Base-by-base conservation (phyloP, 2,888 invertebrate species). In the Lasioglossum calceatum region DNA sequence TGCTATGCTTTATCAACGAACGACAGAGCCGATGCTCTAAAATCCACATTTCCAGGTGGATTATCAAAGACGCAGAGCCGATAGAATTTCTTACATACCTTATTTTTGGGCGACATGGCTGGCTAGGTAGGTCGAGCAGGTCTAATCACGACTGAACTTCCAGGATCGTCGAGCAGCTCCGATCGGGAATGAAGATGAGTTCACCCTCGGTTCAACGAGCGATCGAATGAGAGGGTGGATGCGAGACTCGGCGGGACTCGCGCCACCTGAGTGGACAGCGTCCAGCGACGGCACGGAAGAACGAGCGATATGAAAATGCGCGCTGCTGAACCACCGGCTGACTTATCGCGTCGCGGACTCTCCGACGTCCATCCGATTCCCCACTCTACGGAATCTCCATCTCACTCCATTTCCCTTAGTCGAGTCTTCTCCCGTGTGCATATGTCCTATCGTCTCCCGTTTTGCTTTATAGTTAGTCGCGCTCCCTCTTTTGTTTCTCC, bases 291-390 rank as follows among this genome's bases (percentile, higher is more conserved):
- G 82, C 88, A 89, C 91, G 89, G 83, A 87, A 87, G 89, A 91
- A 32, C 89, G 88, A 90, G 88, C 91, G 91, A 92, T 92, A 92
- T 91, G 92, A 92, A 93, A 93, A 93, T 91, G 93, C 92, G 91
- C 90, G 88, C 91, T 87, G 89, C 92, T 92, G 92, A 87, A 87
- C 88, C 91, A 89, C 89, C 91, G 91, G 85, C 90, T 91, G 89
- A 93, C 90, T 93, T 93, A 93, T 93, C 93, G 92, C 88, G 85
- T 84, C 87, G 84, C 90, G 91, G 89, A 91, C 91, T 89, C 87
- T 54, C 54, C 70, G 79, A 32, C 87, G 90, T 91, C 88, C 91
- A 91, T 90, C 91, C 90, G 84, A 92, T 92, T 89, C 90, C 92
- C 92, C 92, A 91, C 90, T 90, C 87, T 84, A 73, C 82, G 70